phyloP scores from a whole-genome alignment of 2,113 vertebrate genomes.

The Guaruba guarouba region DNA sequence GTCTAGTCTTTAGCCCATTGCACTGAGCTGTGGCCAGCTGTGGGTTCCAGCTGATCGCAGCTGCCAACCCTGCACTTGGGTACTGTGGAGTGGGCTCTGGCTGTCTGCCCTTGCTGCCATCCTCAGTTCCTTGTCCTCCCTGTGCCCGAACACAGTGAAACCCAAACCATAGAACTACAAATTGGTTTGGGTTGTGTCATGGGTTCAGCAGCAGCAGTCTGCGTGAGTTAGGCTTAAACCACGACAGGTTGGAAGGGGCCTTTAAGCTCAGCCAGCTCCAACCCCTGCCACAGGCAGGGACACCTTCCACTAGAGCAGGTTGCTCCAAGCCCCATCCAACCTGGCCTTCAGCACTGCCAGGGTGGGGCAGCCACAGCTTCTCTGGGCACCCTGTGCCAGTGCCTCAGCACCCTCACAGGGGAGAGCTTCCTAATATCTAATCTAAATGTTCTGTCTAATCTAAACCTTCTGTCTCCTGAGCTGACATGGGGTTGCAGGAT shows the following conservation, averaged over 20 bases:
- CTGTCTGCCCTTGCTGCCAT: background rate
- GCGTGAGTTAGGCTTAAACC: too few relatives aligned
- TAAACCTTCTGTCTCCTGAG: background rate
- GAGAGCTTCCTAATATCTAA: background rate
- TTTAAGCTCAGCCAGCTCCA: background rate
- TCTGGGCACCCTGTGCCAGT: background rate
- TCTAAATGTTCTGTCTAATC: background rate
- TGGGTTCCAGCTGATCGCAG: background rate
- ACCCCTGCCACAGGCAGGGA: background rate
- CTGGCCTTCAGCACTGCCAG: background rate
- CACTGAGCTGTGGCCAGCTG: background rate
- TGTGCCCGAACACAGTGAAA: background rate
- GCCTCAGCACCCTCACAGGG: background rate
- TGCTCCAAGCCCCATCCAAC: background rate
- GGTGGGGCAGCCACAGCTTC: background rate
- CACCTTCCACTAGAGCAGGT: background rate
- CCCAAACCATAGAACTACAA: background rate
- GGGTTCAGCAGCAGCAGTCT: too few relatives aligned
- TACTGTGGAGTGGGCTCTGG: background rate
- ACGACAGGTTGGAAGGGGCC: background rate
- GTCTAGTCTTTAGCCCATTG: background rate
- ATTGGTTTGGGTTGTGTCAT: background rate
- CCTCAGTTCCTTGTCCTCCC: background rate
- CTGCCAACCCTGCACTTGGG: background rate
- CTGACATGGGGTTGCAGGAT: rapidly evolving